phyloP scores from a whole-genome alignment of 2,888 invertebrate genomes.

The Cephus runcator region DNA sequence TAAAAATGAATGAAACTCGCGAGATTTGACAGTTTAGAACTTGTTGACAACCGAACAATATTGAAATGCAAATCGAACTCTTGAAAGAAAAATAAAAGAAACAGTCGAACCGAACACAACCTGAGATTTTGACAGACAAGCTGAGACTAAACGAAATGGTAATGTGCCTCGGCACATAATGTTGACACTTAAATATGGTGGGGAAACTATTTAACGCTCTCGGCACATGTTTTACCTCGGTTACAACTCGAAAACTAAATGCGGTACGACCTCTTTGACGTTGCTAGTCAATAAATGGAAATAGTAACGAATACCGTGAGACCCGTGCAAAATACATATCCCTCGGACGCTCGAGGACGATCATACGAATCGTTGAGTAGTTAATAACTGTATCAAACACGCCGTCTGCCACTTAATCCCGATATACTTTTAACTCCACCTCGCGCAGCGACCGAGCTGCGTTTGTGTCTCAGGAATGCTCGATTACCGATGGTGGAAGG shows the following conservation, averaged over 20 bases:
- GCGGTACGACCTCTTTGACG: not conserved
- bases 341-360: not conserved
- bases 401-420: not conserved
- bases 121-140: not conserved
- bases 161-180: not conserved
- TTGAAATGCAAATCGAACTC: not conserved
- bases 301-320: not conserved
- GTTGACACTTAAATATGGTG: not conserved
- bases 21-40: not conserved
- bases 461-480: not conserved
- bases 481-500: not conserved
- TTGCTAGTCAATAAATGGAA: not conserved
- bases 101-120: not conserved
- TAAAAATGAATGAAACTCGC: not conserved
- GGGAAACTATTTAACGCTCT: not conserved
- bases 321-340: not conserved
- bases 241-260: not conserved
- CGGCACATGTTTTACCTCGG: not conserved
- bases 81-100: not conserved
- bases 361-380: not conserved
- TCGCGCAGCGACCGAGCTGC: not conserved
- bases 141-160: not conserved
- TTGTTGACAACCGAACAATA: not conserved
- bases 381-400: not conserved
- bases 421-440: not conserved